These are phyloP conservation scores for Schlechtendalia chinensis DNA, from an alignment of 1,140 invertebrate genomes.

Conservation along the genomic window DNA sequence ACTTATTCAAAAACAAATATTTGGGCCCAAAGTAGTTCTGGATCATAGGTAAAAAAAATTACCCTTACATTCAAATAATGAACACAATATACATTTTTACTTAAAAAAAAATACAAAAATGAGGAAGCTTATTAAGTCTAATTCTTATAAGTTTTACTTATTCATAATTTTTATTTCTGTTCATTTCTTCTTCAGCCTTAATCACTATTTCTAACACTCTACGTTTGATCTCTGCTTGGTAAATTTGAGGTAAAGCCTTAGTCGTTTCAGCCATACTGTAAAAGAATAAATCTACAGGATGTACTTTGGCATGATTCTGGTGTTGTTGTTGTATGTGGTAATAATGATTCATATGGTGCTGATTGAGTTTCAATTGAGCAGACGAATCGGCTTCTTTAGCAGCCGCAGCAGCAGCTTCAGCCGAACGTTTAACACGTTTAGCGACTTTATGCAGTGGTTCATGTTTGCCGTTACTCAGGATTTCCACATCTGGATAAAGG, in stretches of 20 bases:
- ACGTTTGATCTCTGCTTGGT: slow-evolving; percentile 36
- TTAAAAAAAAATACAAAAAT: not conserved
- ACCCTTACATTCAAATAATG: not conserved
- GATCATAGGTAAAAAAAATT: no score
- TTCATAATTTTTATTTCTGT: slow-evolving; percentile 28
- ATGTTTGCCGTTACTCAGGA: slow-evolving; percentile 38
- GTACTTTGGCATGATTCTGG: not conserved
- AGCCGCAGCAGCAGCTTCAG: slow-evolving; percentile 21
- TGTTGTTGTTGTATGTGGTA: slow-evolving; percentile 27
- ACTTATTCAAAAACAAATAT: no score
- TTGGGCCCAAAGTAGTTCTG: no score
- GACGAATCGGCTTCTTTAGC: slow-evolving; percentile 42
- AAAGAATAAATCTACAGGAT: slow-evolving; percentile 35
- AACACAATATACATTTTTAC: not conserved
- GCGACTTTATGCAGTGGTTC: slow-evolving; percentile 28
- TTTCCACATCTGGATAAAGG: slow-evolving; percentile 38
- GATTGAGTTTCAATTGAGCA: slow-evolving; percentile 32
- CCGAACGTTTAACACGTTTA: slow-evolving; percentile 27
- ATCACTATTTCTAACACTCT: slow-evolving; percentile 27
- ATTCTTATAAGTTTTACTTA: not conserved
- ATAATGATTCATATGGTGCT: slow-evolving; percentile 44
- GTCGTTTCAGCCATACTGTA: slow-evolving; percentile 46
- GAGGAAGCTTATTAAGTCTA: not conserved
- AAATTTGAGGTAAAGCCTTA: not conserved
- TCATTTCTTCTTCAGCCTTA: slow-evolving; percentile 44